These are phyloP conservation scores for Phrynosoma platyrhinos DNA, from an alignment of 2,113 vertebrate genomes.

Conservation along the genomic window DNA sequence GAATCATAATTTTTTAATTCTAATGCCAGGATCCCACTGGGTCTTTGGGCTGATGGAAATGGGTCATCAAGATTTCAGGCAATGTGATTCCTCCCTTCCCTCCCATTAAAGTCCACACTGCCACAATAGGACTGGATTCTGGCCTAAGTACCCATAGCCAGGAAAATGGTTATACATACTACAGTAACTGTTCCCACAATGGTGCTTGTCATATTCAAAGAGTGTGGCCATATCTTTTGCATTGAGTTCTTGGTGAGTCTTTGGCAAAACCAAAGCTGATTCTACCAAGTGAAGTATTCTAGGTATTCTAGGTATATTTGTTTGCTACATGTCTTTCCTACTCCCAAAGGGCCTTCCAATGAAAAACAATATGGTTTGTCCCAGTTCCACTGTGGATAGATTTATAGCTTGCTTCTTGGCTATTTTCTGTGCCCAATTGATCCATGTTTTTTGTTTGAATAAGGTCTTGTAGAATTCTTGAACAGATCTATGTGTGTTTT, in stretches of 20 bases:
- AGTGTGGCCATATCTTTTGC: background rate
- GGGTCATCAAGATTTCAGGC: too few species aligned
- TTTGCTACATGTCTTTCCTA: background rate
- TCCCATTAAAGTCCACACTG: too few species aligned
- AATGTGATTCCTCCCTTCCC: too few species aligned
- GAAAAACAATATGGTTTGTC: background rate
- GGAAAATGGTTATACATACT: background rate
- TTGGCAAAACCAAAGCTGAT: background rate
- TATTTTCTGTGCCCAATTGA: background rate
- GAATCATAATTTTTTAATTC: background rate
- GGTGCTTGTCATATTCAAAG: background rate
- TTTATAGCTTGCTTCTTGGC: background rate
- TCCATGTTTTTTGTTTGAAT: background rate
- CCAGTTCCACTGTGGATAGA: background rate
- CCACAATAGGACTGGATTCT: background rate
- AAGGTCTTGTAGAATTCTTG: background rate
- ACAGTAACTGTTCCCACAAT: background rate
- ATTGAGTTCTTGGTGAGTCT: background rate
- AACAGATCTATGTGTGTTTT: background rate
- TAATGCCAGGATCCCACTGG: background rate
- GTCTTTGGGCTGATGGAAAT: too few species aligned
- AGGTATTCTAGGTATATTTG: background rate
- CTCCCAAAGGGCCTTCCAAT: background rate
- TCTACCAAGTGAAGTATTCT: background rate
- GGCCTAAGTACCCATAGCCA: background rate